phyloP scores from a whole-genome alignment of 2,888 invertebrate species.

The Himalopsyche japonica region DNA sequence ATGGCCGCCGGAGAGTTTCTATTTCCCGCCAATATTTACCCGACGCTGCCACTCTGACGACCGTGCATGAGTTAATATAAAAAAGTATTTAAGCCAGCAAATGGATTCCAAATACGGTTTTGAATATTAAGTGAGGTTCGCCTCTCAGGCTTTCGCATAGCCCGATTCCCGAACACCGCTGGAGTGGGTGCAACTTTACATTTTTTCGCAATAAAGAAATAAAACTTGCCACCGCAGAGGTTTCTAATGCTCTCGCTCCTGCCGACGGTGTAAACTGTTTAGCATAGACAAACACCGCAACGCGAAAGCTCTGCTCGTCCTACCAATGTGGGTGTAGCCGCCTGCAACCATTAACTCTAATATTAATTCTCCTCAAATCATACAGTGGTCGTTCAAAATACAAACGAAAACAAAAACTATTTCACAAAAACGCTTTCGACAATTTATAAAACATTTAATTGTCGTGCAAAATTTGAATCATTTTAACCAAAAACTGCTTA shows the following conservation, averaged over 20 bases:
- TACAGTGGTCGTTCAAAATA: too few relatives aligned
- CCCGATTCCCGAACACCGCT: neutral
- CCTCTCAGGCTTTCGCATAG: slow-evolving; percentile 1
- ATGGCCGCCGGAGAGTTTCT: slow-evolving; percentile 17
- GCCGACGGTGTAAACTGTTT: slow-evolving; percentile 35
- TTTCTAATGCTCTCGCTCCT: slow-evolving; percentile 33
- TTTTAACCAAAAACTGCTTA: too few relatives aligned
- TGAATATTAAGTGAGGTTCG: slow-evolving; percentile 33
- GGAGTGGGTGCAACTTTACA: slow-evolving; percentile 46
- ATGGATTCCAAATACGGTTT: slow-evolving; percentile 39
- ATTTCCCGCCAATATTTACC: slow-evolving; percentile 31
- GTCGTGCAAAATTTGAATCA: too few relatives aligned
- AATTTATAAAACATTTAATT: too few relatives aligned
- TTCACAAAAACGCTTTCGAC: too few relatives aligned
- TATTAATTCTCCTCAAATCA: neutral
- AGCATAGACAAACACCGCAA: slow-evolving; percentile 36
- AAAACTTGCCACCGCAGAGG: slow-evolving; percentile 54
- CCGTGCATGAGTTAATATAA: slow-evolving; percentile 34
- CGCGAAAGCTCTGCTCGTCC: slow-evolving; percentile 12
- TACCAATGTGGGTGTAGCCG: neutral
- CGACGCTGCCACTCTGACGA: slow-evolving; percentile 14
- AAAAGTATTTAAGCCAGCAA: slow-evolving; percentile 37
- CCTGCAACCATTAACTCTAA: slow-evolving; percentile 6
- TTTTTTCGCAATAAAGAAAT: slow-evolving; percentile 59
- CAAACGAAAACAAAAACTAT: neutral